Percentiles rank a stretch among this genome's conserved stretches.
Evolutionary conservation across 2,797 vertebrate genomes (phyloP).

Genomic region (Sebastes itinus): DNA sequence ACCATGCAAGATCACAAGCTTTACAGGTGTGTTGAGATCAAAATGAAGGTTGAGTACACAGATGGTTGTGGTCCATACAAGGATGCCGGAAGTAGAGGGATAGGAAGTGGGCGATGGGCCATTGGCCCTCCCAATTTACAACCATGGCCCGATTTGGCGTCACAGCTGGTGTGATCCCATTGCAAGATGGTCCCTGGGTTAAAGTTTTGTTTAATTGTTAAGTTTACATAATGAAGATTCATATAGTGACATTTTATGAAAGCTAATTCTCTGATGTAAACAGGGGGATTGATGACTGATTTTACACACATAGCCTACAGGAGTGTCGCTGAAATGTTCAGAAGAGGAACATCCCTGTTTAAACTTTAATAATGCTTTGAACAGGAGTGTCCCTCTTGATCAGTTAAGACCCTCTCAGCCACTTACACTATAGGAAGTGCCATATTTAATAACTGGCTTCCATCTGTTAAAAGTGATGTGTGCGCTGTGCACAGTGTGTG

Average conservation of each 20-base stretch:
- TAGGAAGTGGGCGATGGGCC: neutral
- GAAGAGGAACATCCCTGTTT: conserved; percentile 31
- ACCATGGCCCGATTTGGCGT: neutral
- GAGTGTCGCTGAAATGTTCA: neutral
- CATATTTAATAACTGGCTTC: conserved; percentile 56
- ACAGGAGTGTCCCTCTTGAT: conserved; percentile 40
- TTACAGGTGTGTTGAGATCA: neutral
- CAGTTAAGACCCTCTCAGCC: conserved; percentile 43
- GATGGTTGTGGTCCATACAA: neutral
- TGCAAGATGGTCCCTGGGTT: neutral
- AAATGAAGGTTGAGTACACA: neutral
- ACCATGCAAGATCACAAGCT: neutral
- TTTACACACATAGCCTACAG: neutral
- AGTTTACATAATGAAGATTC: neutral
- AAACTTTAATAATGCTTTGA: conserved; percentile 51
- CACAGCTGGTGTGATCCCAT: neutral
- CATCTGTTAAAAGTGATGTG: conserved; percentile 51
- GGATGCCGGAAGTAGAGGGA: neutral
- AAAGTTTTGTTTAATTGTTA: neutral
- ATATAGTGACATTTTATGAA: neutral
- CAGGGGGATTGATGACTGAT: neutral
- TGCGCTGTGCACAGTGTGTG: conserved; percentile 38
- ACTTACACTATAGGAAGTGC: conserved; percentile 38
- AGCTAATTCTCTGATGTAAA: neutral
- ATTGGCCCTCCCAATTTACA: neutral